Conservation (phyloP, 2,113 vertebrate genomes). For the Willisornis vidua region DNA sequence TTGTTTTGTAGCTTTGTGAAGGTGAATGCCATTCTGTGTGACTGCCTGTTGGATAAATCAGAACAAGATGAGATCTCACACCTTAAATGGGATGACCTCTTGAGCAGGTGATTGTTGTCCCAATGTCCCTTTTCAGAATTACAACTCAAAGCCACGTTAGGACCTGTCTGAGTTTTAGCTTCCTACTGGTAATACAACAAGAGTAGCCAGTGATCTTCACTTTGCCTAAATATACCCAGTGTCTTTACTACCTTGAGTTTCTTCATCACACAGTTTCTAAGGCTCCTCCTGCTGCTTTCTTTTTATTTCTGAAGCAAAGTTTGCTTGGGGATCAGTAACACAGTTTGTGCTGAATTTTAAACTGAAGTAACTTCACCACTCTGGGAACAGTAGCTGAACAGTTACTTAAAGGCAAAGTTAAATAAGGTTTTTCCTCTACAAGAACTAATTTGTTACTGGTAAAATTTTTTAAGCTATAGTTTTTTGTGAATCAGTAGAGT, state of each 20-base stretch:
- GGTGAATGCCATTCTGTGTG: slow-evolving; percentile 87
- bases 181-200: not conserved
- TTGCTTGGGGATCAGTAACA: not conserved
- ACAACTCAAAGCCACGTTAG: not conserved
- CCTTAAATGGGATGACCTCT: slow-evolving; percentile 92
- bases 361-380: not conserved
- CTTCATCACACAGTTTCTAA: not conserved
- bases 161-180: not conserved
- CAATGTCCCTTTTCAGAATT: not conserved
- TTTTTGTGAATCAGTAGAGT: not conserved
- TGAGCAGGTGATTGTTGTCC: slow-evolving; percentile 81
- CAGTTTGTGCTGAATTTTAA: not conserved
- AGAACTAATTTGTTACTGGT: not conserved
- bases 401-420: not conserved
- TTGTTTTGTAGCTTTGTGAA: slow-evolving; percentile 82
- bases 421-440: not conserved
- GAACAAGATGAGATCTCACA: slow-evolving; percentile 84
- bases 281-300: not conserved
- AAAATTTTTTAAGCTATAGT: not conserved
- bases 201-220: not conserved
- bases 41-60: slow-evolving; percentile 89
- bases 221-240: not conserved
- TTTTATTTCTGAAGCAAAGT: not conserved
- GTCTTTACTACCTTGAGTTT: not conserved
- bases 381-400: not conserved